Evolutionary conservation across 2,113 vertebrate species (phyloP), one percentile per base, ranked within the genome.

Genomic region (Pomatorhinus ruficollis): DNA sequence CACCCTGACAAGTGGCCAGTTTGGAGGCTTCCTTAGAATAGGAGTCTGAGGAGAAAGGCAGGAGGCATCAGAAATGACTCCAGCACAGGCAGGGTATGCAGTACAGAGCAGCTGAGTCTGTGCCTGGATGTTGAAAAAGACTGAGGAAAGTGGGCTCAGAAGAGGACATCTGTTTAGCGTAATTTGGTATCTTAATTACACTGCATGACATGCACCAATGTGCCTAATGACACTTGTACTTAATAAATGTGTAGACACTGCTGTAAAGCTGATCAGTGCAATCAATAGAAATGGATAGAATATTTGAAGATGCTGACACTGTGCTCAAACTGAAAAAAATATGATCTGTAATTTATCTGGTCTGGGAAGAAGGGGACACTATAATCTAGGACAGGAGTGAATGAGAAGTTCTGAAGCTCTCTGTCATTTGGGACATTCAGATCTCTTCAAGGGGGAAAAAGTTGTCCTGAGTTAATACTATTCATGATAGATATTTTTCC

Each of bases 1-100:
- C 95, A 97, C 85, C 91, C 93, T 97, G 97, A 98, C 97, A 96
- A 97, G 95, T 94, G 95, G 57, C 84, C 95, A 45, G 92, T 96
- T 93, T 89, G 74, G 93, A 95, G 49, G 11, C 17, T 95, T 94
- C 91, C 94, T 96, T 77, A 80, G 89, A 94, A 89, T 20, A 54
- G 57, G 63, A 70, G 94, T 6, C 59, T 50, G 90, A 83, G 72
- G 75, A 53, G 47, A n/a, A 93, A 89, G 89, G 52, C 49, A 87
- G 33, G 71, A 83, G 39, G 84, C 54, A 24, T 57, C 56, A 71
- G 63, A 42, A 95, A 87, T 8, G 85, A 44, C 40, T 72, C 16
- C 19, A 60, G 66, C 22, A 21, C 69, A 74, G 52, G 80, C 47
- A 63, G 63, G 42, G 4, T 23, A 33, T 22, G 15, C 12, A 39